These are phyloP conservation scores for Molanna angustata DNA, from an alignment of 2,888 invertebrate genomes.

Conservation along the genomic window DNA sequence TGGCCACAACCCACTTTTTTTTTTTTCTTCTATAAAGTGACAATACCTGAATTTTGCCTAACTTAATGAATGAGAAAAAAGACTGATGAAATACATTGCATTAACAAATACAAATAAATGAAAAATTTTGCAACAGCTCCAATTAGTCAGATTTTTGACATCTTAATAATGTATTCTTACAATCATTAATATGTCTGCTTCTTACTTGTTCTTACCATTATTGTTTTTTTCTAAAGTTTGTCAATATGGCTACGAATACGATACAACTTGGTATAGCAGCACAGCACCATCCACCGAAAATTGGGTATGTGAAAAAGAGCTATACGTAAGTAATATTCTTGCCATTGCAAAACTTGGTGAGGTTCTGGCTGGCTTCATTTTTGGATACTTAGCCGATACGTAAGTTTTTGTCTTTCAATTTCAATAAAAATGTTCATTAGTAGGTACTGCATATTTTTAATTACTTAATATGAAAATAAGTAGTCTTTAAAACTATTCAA, in stretches of 20 bases:
- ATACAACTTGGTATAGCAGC: slow-evolving; percentile 50
- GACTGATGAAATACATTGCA: too few relatives aligned
- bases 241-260: slow-evolving; percentile 55
- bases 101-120: too few relatives aligned
- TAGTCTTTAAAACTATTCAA: neutral
- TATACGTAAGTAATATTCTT: slow-evolving; percentile 55
- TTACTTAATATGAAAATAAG: neutral
- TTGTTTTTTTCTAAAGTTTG: slow-evolving; percentile 42
- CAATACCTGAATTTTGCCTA: too few relatives aligned
- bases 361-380: slow-evolving; percentile 54
- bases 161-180: too few relatives aligned
- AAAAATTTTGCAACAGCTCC: too few relatives aligned
- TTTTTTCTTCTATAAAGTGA: too few relatives aligned
- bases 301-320: slow-evolving; percentile 57
- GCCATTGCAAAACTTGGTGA: slow-evolving; percentile 53
- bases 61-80: too few relatives aligned
- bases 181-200: too few relatives aligned
- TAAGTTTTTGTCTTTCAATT: slow-evolving; percentile 38
- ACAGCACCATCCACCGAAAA: slow-evolving; percentile 52
- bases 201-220: too few relatives aligned
- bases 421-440: neutral
- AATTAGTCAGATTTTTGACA: too few relatives aligned
- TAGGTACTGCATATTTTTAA: neutral
- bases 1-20: too few relatives aligned
- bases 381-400: slow-evolving; percentile 58